Evolutionary conservation across 2,888 invertebrate species (phyloP).

Genomic region (Clitarchus hookeri): DNA sequence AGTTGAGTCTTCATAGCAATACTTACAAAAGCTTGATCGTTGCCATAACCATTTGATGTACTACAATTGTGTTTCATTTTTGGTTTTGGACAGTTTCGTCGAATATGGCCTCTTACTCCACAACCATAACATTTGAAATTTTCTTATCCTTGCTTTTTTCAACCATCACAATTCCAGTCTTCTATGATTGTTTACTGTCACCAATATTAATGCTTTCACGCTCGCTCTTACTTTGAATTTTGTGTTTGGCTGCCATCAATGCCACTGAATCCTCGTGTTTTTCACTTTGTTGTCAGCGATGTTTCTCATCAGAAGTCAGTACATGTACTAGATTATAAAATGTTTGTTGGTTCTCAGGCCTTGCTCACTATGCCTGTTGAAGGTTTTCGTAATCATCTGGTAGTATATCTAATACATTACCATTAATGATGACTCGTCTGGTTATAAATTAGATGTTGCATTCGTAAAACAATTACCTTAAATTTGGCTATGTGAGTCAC

Average conservation of each 20-base stretch:
- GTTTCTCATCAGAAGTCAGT: conserved; percentile 31
- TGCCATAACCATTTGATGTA: conserved; percentile 34
- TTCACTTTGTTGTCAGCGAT: not conserved
- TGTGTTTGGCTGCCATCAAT: no score
- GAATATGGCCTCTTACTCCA: conserved; percentile 35
- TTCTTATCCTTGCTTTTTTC: not conserved
- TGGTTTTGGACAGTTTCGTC: conserved; percentile 38
- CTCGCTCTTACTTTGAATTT: conserved; percentile 5
- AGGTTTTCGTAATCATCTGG: no score
- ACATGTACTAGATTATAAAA: conserved; percentile 29
- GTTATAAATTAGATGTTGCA: conserved; percentile 34
- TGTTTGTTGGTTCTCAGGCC: conserved; percentile 20
- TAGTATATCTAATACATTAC: conserved; percentile 29
- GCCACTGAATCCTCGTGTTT: conserved; percentile 30
- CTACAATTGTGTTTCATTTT: not conserved
- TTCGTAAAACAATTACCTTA: conserved; percentile 30
- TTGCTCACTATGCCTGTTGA: conserved; percentile 28
- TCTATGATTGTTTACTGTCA: no score
- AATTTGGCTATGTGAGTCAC: no score
- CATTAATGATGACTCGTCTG: conserved; percentile 32
- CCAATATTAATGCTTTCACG: not conserved
- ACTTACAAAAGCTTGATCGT: conserved; percentile 33
- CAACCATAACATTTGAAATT: conserved; percentile 36
- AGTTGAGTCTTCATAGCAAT: no score
- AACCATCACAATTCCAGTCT: not conserved